Evolutionary conservation across 2,113 vertebrate genomes (phyloP), one percentile per base, ranked within the genome.

Genomic region (Boulengeromyrus knoepffleri): DNA sequence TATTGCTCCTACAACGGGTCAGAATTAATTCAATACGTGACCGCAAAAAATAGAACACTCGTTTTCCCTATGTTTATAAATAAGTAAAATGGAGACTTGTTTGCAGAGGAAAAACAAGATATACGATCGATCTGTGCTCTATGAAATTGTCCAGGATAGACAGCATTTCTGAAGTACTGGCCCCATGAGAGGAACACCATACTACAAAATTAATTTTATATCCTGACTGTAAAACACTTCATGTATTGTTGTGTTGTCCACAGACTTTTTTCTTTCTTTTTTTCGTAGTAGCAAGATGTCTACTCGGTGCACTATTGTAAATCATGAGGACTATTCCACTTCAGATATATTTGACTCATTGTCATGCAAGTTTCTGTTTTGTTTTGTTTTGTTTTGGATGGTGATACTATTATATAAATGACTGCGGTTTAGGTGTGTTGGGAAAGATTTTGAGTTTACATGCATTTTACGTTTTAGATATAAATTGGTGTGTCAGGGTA

Each of bases 181-280:
- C 13, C 62, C 52, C 42, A n/a, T 70, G 62, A 49, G 42, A 74
- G 45, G 74, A 89, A 62, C 31, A 66, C 39, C 15, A 50, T 49
- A 42, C 27, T 36, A 45, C 39, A 17, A 21, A 87, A 88, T 91
- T 6, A 6, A 56, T 56, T 56, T 77, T 80, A 39, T 89, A 58
- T 45, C 88, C 46, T 70, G 46, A 39, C 84, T 89, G 17, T 83
- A 88, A 92, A 92, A 91, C 66, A 84, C 19, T 87, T 27, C 88
- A 47, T 39, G 56, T 77, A 77, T 89, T 47, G 27, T 27, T 13
- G 0, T 24, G 6, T 19, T 47, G 39, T 85, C 19, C 39, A 85
- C 36, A 47, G 42, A 15, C 9, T 58, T 58, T 24, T 0, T 21
- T 56, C 5, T 24, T 58, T 58, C 1, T 8, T 24, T 24, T 42